Percentiles rank a stretch among this genome's conserved stretches.
Evolutionary conservation across 1,140 invertebrate species (phyloP).

Genomic region (Diprion similis): DNA sequence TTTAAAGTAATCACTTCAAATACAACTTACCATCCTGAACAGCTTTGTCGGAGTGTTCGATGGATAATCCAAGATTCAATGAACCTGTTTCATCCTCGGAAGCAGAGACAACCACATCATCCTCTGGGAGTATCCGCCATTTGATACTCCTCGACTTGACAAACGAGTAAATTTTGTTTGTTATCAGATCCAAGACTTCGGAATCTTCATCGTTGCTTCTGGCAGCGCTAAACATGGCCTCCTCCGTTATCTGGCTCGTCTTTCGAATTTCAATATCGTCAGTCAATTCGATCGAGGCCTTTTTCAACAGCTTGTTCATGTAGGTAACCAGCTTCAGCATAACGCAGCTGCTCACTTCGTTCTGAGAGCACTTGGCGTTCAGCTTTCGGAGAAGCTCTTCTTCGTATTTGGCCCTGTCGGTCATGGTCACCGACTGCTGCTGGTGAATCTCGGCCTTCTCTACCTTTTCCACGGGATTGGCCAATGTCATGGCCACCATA

Average conservation of each 20-base stretch:
- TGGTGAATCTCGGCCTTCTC: slow-evolving; percentile 46
- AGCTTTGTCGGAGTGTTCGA: slow-evolving; percentile 66
- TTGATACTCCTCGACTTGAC: slow-evolving; percentile 70
- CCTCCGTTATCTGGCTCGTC: slow-evolving; percentile 64
- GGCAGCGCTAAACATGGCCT: slow-evolving; percentile 52
- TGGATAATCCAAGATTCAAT: slow-evolving; percentile 75
- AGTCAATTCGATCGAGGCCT: slow-evolving; percentile 75
- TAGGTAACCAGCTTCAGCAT: slow-evolving; percentile 81
- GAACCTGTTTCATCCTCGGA: slow-evolving; percentile 73
- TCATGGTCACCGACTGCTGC: slow-evolving; percentile 51
- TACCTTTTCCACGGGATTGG: slow-evolving; percentile 54
- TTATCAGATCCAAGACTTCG: slow-evolving; percentile 72
- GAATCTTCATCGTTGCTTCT: slow-evolving; percentile 69
- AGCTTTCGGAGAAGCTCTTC: slow-evolving; percentile 75
- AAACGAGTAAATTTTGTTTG: slow-evolving; percentile 77
- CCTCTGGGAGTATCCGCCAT: slow-evolving; percentile 71
- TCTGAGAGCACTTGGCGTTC: slow-evolving; percentile 76
- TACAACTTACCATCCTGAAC: slow-evolving; percentile 52
- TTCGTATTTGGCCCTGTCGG: slow-evolving; percentile 63
- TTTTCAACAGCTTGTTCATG: slow-evolving; percentile 81
- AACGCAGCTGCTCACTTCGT: slow-evolving; percentile 79
- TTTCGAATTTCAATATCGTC: slow-evolving; percentile 80
- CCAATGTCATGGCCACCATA: slow-evolving; percentile 38
- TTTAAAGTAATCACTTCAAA: no score
- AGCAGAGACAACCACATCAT: slow-evolving; percentile 76